phyloP scores from a whole-genome alignment of 2,797 vertebrate species.

The Sebastiscus albofasciatus region DNA sequence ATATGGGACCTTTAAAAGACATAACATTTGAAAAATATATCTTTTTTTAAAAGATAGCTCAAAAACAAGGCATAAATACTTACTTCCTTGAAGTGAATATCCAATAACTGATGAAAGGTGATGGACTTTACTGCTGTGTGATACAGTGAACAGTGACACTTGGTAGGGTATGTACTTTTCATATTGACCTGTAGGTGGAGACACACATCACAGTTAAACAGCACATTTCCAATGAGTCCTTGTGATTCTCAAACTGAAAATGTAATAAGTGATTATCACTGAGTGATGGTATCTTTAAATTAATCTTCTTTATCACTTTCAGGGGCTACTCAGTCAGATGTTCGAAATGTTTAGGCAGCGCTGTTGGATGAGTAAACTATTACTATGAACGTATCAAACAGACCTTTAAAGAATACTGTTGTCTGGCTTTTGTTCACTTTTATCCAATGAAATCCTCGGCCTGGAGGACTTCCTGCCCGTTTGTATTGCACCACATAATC shows the following conservation, averaged over 20 bases:
- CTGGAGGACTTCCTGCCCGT: constrained; percentile 31
- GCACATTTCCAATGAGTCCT: not conserved
- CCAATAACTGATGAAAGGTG: constrained; percentile 54
- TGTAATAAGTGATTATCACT: not conserved
- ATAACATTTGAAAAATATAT: too few species aligned
- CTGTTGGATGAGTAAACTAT: not conserved
- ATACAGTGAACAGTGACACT: constrained; percentile 74
- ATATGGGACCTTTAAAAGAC: too few species aligned
- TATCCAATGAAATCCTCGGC: constrained; percentile 74
- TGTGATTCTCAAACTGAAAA: not conserved
- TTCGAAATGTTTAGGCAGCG: not conserved
- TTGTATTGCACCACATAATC: constrained; percentile 80
- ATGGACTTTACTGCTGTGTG: not conserved
- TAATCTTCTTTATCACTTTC: not conserved
- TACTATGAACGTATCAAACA: constrained; percentile 8
- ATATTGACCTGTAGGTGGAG: constrained; percentile 78
- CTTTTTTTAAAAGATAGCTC: not conserved
- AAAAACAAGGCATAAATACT: constrained; percentile 9
- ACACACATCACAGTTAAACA: constrained; percentile 53
- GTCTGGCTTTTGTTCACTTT: constrained; percentile 61
- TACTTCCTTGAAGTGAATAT: constrained; percentile 75
- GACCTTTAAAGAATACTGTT: constrained; percentile 67
- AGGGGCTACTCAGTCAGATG: not conserved
- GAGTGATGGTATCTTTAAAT: not conserved
- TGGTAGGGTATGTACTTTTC: constrained; percentile 71